Base-by-base conservation (phyloP, 2,888 invertebrate species). In the Cenopis cana region DNA sequence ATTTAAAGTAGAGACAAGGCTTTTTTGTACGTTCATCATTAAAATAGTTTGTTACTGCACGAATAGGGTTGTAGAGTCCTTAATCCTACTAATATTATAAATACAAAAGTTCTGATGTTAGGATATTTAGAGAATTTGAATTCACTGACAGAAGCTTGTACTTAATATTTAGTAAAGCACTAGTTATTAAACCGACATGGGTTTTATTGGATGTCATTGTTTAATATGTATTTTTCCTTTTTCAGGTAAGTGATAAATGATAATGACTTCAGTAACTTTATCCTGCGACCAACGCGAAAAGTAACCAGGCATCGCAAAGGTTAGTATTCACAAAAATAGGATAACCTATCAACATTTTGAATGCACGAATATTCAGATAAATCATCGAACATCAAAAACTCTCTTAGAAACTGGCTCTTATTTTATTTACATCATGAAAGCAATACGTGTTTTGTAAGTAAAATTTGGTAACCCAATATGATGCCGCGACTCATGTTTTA, bases 361-460 rank as follows among this genome's bases (percentile, higher is more conserved):
- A 29, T 29, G 5, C 29, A 29, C 5, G 29, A 2, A 50, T 17
- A 17, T 9, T 50, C 10, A 50, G 2, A 50, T 50, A 50, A 50
- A 50, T 50, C 50, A 49, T 49, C 24, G 29, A 6, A 5, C 12
- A 4, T 12, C 24, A 54, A 24, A 54, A 24, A 54, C 14, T 29
- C 29, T 29, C 33, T 33, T 2, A 33, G 33, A 33, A 33, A 33
- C 5, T 11, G 33, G 50, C 14, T 57, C 46, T 20, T n/a, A n/a
- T 33, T 18, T 61, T 61, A 69, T 69, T 69, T 41, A 64, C 56
- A 56, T 36, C 38, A 57, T 64, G 62, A 50, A 69, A 62, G 50
- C 24, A 49, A 56, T 62, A 69, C 49, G 49, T 29, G 62, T 69
- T 69, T 41, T 29, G 56, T 69, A 64, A 64, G 24, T 24, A 24